Evolutionary conservation across 2,113 vertebrate species (phyloP).

Genomic region (Rissa tridactyla): DNA sequence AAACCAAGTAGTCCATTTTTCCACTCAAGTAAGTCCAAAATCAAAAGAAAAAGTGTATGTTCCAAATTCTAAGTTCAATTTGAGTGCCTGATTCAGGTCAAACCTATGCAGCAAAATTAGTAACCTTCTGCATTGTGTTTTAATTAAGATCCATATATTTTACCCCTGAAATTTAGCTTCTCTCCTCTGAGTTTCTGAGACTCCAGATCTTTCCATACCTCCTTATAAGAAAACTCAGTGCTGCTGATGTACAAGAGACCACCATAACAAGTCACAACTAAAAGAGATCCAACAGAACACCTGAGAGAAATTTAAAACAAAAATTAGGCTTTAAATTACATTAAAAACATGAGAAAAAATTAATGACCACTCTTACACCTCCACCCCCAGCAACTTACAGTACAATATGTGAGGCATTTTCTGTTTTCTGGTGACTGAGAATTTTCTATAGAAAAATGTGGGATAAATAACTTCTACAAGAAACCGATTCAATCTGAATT

Average conservation of each 20-base stretch:
- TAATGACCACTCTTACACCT: background rate
- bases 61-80: background rate
- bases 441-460: background rate
- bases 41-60: background rate
- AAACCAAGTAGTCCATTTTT: background rate
- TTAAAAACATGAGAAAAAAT: background rate
- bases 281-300: background rate
- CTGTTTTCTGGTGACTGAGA: background rate
- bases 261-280: background rate
- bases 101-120: background rate
- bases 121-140: background rate
- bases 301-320: background rate
- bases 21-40: background rate
- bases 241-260: too few relatives aligned
- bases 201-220: background rate
- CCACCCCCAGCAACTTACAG: fast-evolving
- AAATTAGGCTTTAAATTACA: background rate
- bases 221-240: background rate
- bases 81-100: background rate
- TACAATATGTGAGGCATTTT: background rate
- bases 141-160: background rate
- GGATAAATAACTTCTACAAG: background rate
- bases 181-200: background rate
- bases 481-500: background rate
- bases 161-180: background rate